phyloP scores from a whole-genome alignment of 2,113 vertebrate genomes.

The Antechinus stuartii region DNA sequence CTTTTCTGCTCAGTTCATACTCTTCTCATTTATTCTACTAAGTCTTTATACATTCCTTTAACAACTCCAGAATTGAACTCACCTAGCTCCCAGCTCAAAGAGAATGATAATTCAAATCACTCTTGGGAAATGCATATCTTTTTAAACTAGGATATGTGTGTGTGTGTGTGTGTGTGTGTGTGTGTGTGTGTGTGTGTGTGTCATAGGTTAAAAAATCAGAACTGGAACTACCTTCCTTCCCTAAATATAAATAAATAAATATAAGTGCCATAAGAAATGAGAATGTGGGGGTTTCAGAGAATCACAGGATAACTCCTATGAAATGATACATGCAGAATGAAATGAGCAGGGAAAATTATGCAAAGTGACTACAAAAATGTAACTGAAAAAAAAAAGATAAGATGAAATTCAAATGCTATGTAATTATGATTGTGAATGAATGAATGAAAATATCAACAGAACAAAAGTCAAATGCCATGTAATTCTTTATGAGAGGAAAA shows the following conservation, averaged over 20 bases:
- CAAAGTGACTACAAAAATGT: neutral
- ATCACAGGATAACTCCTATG: neutral
- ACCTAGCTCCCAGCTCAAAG: neutral
- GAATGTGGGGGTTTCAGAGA: neutral
- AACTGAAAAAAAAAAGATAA: neutral
- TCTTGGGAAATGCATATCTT: neutral
- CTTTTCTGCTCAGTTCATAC: neutral
- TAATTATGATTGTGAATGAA: neutral
- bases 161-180: no score
- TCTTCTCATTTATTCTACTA: neutral
- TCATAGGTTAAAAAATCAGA: neutral
- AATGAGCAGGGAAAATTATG: neutral
- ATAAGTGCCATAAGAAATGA: neutral
- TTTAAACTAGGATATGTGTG: no score
- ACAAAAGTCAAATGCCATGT: neutral
- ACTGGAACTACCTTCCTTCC: neutral
- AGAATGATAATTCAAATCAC: neutral
- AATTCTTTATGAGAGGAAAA: neutral
- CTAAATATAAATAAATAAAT: neutral
- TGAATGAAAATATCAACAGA: neutral
- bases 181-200: no score
- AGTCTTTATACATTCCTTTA: neutral
- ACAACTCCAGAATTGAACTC: neutral
- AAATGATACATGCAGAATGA: neutral
- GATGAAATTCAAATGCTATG: neutral